phyloP scores from a whole-genome alignment of 2,797 vertebrate genomes.

The Sebastes wilsoni region DNA sequence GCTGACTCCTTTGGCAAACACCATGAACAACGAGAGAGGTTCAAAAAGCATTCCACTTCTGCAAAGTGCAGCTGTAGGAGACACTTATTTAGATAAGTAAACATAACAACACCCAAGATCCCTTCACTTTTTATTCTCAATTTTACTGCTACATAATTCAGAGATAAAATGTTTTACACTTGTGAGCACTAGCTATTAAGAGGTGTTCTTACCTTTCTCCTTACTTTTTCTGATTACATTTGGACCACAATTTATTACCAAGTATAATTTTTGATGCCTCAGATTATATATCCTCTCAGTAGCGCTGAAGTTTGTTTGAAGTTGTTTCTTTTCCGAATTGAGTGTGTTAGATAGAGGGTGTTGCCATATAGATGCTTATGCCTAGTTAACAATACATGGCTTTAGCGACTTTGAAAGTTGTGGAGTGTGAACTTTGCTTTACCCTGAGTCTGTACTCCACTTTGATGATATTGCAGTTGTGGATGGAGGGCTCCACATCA shows the following conservation, averaged over 20 bases:
- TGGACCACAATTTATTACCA: background rate
- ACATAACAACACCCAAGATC: background rate
- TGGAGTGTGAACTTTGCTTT: background rate
- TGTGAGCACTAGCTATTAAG: background rate
- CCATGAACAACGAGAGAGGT: background rate
- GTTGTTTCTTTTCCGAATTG: background rate
- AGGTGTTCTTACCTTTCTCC: background rate
- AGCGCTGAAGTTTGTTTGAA: background rate
- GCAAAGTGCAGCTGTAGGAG: background rate
- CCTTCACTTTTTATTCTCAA: background rate
- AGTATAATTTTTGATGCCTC: background rate
- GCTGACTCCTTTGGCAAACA: background rate
- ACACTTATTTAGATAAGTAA: background rate
- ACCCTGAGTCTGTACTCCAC: conserved; percentile 92
- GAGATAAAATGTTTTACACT: background rate
- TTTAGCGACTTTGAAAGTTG: background rate
- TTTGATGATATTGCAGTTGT: conserved; percentile 89
- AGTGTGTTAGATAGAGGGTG: background rate
- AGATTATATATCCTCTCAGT: background rate
- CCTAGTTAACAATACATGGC: background rate
- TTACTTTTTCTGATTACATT: background rate
- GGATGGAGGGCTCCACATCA: conserved; percentile 83
- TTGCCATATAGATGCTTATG: conserved; percentile 26
- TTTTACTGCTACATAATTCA: background rate
- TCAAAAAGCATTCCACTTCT: background rate